Evolutionary conservation across 2,113 vertebrate species (phyloP).

Genomic region (Pardalotus punctatus): DNA sequence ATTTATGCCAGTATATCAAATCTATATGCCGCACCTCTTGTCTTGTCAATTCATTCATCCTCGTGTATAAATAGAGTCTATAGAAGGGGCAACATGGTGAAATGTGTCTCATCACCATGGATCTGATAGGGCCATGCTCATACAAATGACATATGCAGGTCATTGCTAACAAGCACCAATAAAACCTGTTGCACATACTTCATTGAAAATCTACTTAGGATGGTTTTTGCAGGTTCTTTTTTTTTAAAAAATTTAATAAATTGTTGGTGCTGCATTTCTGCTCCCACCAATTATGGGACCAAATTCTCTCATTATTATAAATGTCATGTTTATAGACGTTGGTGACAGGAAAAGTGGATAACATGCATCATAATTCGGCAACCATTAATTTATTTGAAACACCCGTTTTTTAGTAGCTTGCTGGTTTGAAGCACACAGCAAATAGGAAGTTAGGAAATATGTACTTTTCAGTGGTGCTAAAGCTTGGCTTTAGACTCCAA

Average conservation of each 20-base stretch:
- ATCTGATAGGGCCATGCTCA: neutral
- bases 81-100: conserved; percentile 36
- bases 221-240: neutral
- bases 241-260: neutral
- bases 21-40: conserved; percentile 62
- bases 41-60: conserved; percentile 65
- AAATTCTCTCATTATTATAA: neutral
- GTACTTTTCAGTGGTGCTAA: neutral
- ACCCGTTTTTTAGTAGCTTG: neutral
- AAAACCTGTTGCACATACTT: conserved; percentile 44
- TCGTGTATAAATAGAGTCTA: conserved; percentile 42
- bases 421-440: neutral
- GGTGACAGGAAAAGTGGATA: neutral
- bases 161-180: conserved; percentile 53
- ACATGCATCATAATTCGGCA: neutral
- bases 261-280: neutral
- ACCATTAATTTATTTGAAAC: neutral
- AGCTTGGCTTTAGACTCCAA: neutral
- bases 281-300: neutral
- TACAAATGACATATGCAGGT: conserved; percentile 55
- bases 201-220: neutral
- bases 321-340: neutral
- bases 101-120: conserved; percentile 24
- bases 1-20: conserved; percentile 65
- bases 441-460: neutral